These are phyloP conservation scores for Trematomus loennbergii DNA, from an alignment of 2,113 vertebrate species.

Conservation along the genomic window DNA sequence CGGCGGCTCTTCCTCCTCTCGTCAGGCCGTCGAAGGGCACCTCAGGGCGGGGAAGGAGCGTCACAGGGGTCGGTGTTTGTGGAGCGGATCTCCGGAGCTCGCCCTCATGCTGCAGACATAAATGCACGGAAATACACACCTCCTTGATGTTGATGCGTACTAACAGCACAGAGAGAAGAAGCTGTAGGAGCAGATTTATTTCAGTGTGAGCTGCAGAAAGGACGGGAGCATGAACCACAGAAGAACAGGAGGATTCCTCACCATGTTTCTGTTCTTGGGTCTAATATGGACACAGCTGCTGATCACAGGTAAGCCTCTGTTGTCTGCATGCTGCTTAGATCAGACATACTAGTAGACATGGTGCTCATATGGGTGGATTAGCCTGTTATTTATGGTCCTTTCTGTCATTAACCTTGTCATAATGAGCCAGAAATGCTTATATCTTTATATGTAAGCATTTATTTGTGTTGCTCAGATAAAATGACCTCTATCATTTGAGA, in stretches of 20 bases:
- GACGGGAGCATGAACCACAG: not conserved
- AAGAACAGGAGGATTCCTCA: constrained; percentile 7
- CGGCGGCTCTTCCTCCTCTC: constrained; percentile 6
- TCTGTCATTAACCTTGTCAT: too few relatives aligned
- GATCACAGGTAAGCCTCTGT: constrained; percentile 58
- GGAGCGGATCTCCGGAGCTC: not conserved
- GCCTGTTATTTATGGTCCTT: too few relatives aligned
- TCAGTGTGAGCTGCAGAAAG: not conserved
- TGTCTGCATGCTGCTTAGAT: not conserved
- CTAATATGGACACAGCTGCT: constrained; percentile 68
- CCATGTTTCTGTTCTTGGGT: constrained; percentile 35
- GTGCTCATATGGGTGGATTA: too few relatives aligned
- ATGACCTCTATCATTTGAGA: too few relatives aligned
- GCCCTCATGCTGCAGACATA: constrained; percentile 1
- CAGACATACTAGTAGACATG: too few relatives aligned
- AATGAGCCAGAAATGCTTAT: not conserved
- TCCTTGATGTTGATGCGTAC: not conserved
- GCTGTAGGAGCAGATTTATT: constrained; percentile 1
- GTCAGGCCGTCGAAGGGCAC: constrained; percentile 27
- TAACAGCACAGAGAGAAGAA: not conserved
- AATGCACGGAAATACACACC: not conserved
- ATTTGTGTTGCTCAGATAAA: too few relatives aligned
- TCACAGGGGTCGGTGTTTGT: not conserved
- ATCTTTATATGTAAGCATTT: too few relatives aligned
- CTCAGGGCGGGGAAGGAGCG: constrained; percentile 16